phyloP scores from a whole-genome alignment of 1,140 invertebrate genomes.

The Muscidifurax raptorellus region DNA sequence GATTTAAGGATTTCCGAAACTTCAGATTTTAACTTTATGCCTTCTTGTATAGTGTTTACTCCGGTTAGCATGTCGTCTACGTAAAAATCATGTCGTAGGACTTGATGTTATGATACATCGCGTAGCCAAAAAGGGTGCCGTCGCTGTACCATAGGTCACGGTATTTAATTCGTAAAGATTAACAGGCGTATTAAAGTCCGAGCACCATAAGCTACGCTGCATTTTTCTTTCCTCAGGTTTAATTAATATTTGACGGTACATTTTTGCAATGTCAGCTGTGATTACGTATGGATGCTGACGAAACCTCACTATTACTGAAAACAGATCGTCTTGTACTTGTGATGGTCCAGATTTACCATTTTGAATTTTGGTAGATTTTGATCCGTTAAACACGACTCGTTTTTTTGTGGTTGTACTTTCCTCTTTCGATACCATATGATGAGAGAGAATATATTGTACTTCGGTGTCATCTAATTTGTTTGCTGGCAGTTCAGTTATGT shows the following conservation, averaged over 20 bases:
- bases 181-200: not conserved
- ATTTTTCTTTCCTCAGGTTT: not conserved
- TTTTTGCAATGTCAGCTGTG: constrained; percentile 53
- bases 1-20: constrained; percentile 53
- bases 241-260: constrained; percentile 49
- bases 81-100: too few relatives aligned
- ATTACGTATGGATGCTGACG: constrained; percentile 20
- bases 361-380: too few relatives aligned
- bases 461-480: not conserved
- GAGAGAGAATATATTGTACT: too few relatives aligned
- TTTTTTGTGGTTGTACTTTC: too few relatives aligned
- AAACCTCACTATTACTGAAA: not conserved
- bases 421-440: too few relatives aligned
- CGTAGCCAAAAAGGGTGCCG: constrained; percentile 65
- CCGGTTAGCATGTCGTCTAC: constrained; percentile 73
- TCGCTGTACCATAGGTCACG: constrained; percentile 46
- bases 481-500: constrained; percentile 58
- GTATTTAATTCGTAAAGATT: constrained; percentile 44
- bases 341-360: constrained; percentile 53
- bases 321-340: constrained; percentile 53
- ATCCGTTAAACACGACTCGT: too few relatives aligned
- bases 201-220: constrained; percentile 49
- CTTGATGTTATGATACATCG: constrained; percentile 60
- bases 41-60: constrained; percentile 61
- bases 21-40: constrained; percentile 54